Base-by-base conservation (phyloP, 2,113 vertebrate species). In the Atractosteus spatula region DNA sequence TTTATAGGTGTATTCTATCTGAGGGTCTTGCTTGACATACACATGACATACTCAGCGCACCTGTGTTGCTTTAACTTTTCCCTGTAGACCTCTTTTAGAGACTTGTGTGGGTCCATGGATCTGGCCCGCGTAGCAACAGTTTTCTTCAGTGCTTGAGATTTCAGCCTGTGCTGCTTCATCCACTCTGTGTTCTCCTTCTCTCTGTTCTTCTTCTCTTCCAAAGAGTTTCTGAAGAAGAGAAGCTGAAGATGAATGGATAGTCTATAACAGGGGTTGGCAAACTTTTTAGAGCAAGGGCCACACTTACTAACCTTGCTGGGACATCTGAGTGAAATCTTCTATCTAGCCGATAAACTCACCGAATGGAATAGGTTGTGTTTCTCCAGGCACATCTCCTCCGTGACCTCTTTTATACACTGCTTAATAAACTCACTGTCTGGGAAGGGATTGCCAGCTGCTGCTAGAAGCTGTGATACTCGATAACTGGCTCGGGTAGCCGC, bases 21-120 rank as follows among this genome's bases (percentile, higher is more conserved):
- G 4, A 62, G 13, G 4, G 12, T 64, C 8, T 42, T 42, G 62
- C 43, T 13, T 8, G 29, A 65, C 14, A 13, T 29, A 42, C 3
- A 10, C 8, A 12, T n/a, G 3, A 6, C 13, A 42, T 5, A 3
- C 16, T 14, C 8, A 44, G 88, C 94, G 88, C 76, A 97, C 96
- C 91, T 63, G 81, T 94, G 92, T 73, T 93, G 90, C 77, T 90
- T 93, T 1, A 87, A 69, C 80, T 94, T 97, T 68, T 95, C 90
- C 68, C 89, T 87, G 59, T 85, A 89, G 16, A 90, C 92, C 42
- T 96, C 94, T 82, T 94, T 92, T 73, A 97, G 86, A 77, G 93
- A 96, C 80, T 79, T 93, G 78, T 94, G 94, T 2, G 94, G 94
- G 82, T 99, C 96, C 88, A 96, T 85, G 47, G 95, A 89, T 86